Evolutionary conservation across 2,797 vertebrate genomes (phyloP), one percentile per base, ranked within the genome.

Genomic region (Gymnoscopelus braueri): DNA sequence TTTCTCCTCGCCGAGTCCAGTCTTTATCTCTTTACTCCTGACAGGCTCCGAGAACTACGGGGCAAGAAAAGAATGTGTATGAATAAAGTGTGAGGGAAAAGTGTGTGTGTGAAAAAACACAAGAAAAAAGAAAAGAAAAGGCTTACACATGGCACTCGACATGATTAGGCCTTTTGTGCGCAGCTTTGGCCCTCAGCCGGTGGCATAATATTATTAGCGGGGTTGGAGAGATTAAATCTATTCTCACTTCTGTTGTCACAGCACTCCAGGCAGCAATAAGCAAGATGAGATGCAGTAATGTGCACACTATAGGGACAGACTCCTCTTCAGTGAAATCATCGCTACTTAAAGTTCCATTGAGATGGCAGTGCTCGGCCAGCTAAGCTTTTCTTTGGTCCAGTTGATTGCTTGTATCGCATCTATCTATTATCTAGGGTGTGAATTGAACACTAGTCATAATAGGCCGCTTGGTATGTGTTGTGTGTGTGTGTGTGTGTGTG

Each of bases 231-330:
- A 91, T 87, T 84, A 85, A 84, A 92, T 89, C 78, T 82, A 71
- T 74, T 85, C 81, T 84, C 79, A 84, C 83, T 88, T 83, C 81
- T 89, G 80, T 88, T 89, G 86, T 89, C 86, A 83, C 75, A 75
- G 83, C 83, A 87, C 89, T 91, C 77, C 51, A 67, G 75, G 77
- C 80, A 80, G 82, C 75, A 82, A 82, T 84, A 79, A 86, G 82
- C 71, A 69, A 87, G 87, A 92, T 88, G 90, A 87, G 86, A 86
- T 80, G 79, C 78, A 72, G 72, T 84, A 79, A 87, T 89, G 77
- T 84, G 72, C 67, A 68, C 57, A 81, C 83, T 39, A 65, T 75
- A 78, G 84, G 83, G 82, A 78, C 61, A 49, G 65, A 69, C 74
- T 85, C 67, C 65, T 80, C 79, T 85, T 79, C 75, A 77, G 26